Conservation (phyloP, 1,140 invertebrate genomes). For the Macrobrachium rosenbergii region DNA sequence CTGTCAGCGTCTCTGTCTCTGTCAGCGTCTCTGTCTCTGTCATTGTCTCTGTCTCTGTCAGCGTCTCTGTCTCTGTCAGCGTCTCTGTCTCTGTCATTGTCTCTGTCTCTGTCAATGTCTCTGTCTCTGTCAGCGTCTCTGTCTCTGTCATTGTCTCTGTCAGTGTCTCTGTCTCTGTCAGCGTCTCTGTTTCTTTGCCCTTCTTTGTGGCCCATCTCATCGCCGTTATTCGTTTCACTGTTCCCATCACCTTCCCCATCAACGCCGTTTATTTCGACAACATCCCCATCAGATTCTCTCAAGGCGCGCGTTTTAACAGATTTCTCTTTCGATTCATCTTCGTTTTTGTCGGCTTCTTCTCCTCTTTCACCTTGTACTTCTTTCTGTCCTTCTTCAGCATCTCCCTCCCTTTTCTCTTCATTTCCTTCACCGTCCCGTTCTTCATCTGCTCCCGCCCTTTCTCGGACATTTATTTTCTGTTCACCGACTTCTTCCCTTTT, state of each 20-base stretch:
- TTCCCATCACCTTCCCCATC: neutral
- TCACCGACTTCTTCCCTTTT: neutral
- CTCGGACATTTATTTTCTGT: neutral
- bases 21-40: neutral
- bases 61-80: no score
- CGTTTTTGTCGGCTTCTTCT: neutral
- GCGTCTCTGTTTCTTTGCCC: neutral
- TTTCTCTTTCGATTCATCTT: neutral
- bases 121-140: no score
- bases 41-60: no score
- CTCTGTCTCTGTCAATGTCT: neutral
- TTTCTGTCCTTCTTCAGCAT: neutral
- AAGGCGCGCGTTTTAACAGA: neutral
- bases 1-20: no score
- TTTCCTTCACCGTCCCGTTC: constrained; percentile 3
- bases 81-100: no score
- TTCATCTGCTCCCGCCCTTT: constrained; percentile 14
- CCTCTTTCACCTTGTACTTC: neutral
- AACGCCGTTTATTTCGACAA: neutral
- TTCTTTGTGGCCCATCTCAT: no score
- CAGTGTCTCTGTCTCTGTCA: no score
- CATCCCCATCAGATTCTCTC: constrained; percentile 1
- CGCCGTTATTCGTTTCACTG: no score
- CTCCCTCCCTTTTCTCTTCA: neutral
- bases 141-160: no score